phyloP scores from a whole-genome alignment of 2,888 invertebrate genomes.

The Erebia epiphron region DNA sequence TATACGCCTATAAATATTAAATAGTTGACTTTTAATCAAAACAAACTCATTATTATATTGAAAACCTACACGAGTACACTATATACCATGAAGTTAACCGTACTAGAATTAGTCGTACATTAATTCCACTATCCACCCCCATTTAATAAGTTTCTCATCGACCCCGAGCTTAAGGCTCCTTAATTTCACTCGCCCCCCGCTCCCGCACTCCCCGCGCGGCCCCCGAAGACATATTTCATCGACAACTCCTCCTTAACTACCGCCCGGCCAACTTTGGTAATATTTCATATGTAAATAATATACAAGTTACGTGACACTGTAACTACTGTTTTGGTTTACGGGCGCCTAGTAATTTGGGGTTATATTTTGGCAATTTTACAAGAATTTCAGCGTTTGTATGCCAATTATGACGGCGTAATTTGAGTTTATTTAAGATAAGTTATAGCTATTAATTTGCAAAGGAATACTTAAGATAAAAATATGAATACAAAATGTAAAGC shows the following conservation, averaged over 20 bases:
- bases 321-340: constrained; percentile 36
- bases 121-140: constrained; percentile 46
- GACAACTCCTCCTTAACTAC: constrained; percentile 73
- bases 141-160: constrained; percentile 70
- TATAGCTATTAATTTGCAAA: not conserved
- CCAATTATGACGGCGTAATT: constrained; percentile 36
- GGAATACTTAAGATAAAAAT: not conserved
- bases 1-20: too few relatives aligned
- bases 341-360: constrained; percentile 33
- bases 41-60: not conserved
- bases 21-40: too few relatives aligned
- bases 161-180: constrained; percentile 75
- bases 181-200: constrained; percentile 53
- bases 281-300: constrained; percentile 76
- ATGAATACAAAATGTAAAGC: not conserved
- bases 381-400: constrained; percentile 33
- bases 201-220: constrained; percentile 43
- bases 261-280: constrained; percentile 69
- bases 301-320: constrained; percentile 63
- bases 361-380: constrained; percentile 36
- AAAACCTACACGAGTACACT: constrained; percentile 8
- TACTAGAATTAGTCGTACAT: constrained; percentile 46
- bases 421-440: constrained; percentile 19
- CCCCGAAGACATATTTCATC: constrained; percentile 82
- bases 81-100: constrained; percentile 31